phyloP scores from a whole-genome alignment of 2,888 invertebrate species.

The Sericinus montela region DNA sequence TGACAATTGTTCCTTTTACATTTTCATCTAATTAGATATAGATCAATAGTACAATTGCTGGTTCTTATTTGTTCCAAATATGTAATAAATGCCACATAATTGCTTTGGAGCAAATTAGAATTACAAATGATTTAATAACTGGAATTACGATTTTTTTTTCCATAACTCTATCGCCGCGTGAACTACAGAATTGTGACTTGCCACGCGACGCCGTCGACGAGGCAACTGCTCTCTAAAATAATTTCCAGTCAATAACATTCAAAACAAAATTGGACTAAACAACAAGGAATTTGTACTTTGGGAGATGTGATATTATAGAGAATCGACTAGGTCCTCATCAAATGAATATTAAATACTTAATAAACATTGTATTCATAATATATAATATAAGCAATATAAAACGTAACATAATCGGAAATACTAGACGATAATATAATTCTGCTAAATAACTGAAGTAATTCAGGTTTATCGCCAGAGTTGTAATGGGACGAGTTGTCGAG shows the following conservation, averaged over 20 bases:
- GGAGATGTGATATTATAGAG: slow-evolving; percentile 78
- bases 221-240: slow-evolving; percentile 62
- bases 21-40: slow-evolving; percentile 10
- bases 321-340: slow-evolving; percentile 80
- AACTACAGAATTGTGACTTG: slow-evolving; percentile 20
- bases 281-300: slow-evolving; percentile 81
- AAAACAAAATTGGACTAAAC: slow-evolving; percentile 80
- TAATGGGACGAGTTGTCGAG: slow-evolving; percentile 40
- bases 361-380: slow-evolving; percentile 76
- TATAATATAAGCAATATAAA: slow-evolving; percentile 79
- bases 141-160: slow-evolving; percentile 16
- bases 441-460: slow-evolving; percentile 77
- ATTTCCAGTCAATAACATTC: slow-evolving; percentile 76
- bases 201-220: slow-evolving; percentile 28
- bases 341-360: slow-evolving; percentile 78
- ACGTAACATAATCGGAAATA: slow-evolving; percentile 78
- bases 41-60: slow-evolving; percentile 13
- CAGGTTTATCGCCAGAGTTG: slow-evolving; percentile 53
- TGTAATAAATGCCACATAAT: slow-evolving; percentile 13
- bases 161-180: slow-evolving; percentile 24
- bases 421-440: slow-evolving; percentile 77
- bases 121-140: slow-evolving; percentile 17
- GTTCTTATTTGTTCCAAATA: slow-evolving; percentile 20
- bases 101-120: slow-evolving; percentile 20
- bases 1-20: not conserved